Base-by-base conservation (phyloP, 2,888 invertebrate genomes). In the Coenonympha arcania region DNA sequence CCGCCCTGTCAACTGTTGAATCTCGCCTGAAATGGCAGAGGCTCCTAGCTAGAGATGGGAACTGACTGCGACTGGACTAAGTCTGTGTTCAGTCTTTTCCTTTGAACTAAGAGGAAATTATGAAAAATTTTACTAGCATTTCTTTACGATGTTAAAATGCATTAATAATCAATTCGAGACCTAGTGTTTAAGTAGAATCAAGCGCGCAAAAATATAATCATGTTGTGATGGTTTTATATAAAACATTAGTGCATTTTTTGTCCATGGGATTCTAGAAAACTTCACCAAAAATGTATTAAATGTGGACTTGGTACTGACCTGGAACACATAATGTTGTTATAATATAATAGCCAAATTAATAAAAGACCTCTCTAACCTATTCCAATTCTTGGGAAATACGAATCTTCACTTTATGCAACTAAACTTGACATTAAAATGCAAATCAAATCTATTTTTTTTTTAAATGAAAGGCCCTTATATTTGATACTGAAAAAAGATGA, bases 1-100 rank as follows among this genome's bases (percentile, higher is more conserved):
- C 79, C 73, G 77, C 83, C 82, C 81, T 82, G 85, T 85, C 85
- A 81, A 86, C 86, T 86, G 86, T 86, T 86, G 86, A 83, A 85
- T 85, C 86, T 86, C 86, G 78, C 75, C 83, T 82, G 82, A 73
- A 84, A 84, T 72, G 66, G 69, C 70, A 69, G 70, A 73, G 77
- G 76, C 75, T 69, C 69, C 76, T 73, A 79, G 63, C 62, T 56
- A 58, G 63, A 76, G 78, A 69, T 70, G 73, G 79, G 76, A 76
- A 76, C 70, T 65, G 57, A 62, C 69, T 70, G 55, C n/a, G 37
- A 43, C 45, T 39, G 18, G 39, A 28, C 20, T 16, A 34, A 34
- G 16, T 11, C 24, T 34, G 33, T 24, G 22, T 39, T 39, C 2
- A 15, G 4, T 30, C 5, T 22, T 24, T 16, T 24, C 24, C 24